Base-by-base conservation (phyloP, 2,113 vertebrate species). In the Cephalopholis sonnerati region DNA sequence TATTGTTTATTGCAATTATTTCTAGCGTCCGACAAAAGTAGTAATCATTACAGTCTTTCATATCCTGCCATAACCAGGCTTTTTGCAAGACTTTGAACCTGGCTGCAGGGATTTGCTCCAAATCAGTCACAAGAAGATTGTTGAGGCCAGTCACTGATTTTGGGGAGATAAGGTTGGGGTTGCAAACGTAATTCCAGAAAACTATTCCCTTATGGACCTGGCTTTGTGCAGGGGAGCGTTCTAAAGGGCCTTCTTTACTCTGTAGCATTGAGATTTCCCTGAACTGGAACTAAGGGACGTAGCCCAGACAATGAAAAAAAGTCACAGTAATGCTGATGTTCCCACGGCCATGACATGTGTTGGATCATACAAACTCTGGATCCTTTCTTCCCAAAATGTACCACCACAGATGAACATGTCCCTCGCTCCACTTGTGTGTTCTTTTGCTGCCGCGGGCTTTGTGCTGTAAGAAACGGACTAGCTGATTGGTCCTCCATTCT, bases 401-500 rank as follows among this genome's bases (percentile, higher is more conserved):
- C 63, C 27, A 25, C 51, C 8, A 25, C 57, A 27, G 63, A 29
- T 58, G 29, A 41, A 70, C 2, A 0, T 46, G 79, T 51, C 41
- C 1, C 62, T 64, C 0, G 5, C 67, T 24, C 50, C 25, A 24
- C 22, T 32, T 72, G 39, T 55, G 22, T 64, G 54, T 78, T 71
- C 4, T 72, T 53, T 63, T 5, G 18, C 22, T 5, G 11, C 84
- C 57, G 54, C 48, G 11, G 75, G 71, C 44, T 82, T 59, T 82
- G 68, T 39, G 44, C 57, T 61, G 61, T 76, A 51, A 74, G 64
- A 80, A 87, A 57, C 18, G 1, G 50, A 79, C 53, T 48, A 48
- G 50, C 68, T 82, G 78, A 88, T 85, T 18, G 76, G 83, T 27
- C 55, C 18, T 57, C 55, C 59, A 24, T 36, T 41, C 69, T 44